phyloP scores from a whole-genome alignment of 2,888 invertebrate species.

The Cosmorhoe ocellata region DNA sequence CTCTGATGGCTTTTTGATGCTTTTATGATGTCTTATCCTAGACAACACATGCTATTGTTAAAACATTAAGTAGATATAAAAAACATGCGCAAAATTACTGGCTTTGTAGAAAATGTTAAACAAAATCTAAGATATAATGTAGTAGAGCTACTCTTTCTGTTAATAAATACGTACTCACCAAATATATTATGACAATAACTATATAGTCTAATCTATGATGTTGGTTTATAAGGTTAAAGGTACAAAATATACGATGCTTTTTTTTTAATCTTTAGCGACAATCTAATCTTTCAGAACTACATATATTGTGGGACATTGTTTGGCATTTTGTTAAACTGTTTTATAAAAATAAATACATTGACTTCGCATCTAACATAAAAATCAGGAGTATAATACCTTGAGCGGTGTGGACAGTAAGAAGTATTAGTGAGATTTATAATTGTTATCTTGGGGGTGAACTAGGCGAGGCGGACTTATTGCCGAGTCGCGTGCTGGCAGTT shows the following conservation, averaged over 20 bases:
- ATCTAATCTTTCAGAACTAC: too few species aligned
- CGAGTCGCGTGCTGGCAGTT: conserved; percentile 70
- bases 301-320: too few species aligned
- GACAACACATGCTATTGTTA: conserved; percentile 55
- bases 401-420: conserved; percentile 69
- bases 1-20: conserved; percentile 78
- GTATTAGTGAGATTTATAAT: conserved; percentile 76
- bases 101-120: neutral
- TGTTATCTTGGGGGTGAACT: conserved; percentile 67
- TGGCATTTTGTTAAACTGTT: too few species aligned
- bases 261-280: too few species aligned
- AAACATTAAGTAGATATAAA: conserved; percentile 37
- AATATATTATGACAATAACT: too few species aligned
- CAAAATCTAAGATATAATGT: neutral
- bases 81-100: neutral
- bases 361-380: conserved; percentile 10
- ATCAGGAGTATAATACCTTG: conserved; percentile 38
- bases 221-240: too few species aligned
- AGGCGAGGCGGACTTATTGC: conserved; percentile 75
- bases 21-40: conserved; percentile 74
- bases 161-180: too few species aligned
- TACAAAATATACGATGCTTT: too few species aligned
- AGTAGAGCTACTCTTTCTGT: too few species aligned
- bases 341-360: too few species aligned
- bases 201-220: too few species aligned